These are phyloP conservation scores for Cactoblastis cactorum DNA, from an alignment of 2,888 invertebrate species.

Conservation along the genomic window DNA sequence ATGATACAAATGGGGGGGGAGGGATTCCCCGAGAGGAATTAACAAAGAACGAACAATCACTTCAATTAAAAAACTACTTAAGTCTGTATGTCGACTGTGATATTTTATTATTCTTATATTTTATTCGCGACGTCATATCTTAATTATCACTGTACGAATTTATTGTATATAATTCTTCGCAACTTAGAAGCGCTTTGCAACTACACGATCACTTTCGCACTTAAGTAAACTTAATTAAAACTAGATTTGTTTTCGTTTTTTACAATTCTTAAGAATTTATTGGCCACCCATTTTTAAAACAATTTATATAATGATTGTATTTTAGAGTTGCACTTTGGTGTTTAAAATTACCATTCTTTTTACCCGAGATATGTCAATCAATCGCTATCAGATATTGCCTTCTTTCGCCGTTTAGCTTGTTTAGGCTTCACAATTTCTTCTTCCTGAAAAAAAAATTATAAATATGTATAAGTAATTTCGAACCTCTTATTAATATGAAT, in stretches of 20 bases:
- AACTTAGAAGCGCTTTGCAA: too few relatives aligned
- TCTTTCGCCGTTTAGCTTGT: conserved; percentile 94
- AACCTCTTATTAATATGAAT: too few relatives aligned
- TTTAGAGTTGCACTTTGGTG: conserved; percentile 78
- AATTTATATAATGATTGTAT: conserved; percentile 62
- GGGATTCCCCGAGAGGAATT: neutral
- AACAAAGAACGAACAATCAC: neutral
- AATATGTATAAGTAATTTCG: too few relatives aligned
- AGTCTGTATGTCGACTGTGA: neutral
- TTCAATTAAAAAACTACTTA: neutral
- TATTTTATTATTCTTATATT: neutral
- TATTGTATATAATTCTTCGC: too few relatives aligned
- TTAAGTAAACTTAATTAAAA: neutral
- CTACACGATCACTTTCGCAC: too few relatives aligned
- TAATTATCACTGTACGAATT: too few relatives aligned
- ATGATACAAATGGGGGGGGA: neutral
- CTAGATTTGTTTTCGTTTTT: neutral
- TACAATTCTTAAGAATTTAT: neutral
- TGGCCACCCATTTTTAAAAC: conserved; percentile 16
- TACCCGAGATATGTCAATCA: conserved; percentile 86
- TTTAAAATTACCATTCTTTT: conserved; percentile 63
- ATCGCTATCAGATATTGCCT: conserved; percentile 95
- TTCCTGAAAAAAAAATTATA: conserved; percentile 77
- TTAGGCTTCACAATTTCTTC: conserved; percentile 95
- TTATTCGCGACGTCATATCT: too few relatives aligned